Conservation (phyloP, 2,797 vertebrate genomes). For the Orestias chungarensis region DNA sequence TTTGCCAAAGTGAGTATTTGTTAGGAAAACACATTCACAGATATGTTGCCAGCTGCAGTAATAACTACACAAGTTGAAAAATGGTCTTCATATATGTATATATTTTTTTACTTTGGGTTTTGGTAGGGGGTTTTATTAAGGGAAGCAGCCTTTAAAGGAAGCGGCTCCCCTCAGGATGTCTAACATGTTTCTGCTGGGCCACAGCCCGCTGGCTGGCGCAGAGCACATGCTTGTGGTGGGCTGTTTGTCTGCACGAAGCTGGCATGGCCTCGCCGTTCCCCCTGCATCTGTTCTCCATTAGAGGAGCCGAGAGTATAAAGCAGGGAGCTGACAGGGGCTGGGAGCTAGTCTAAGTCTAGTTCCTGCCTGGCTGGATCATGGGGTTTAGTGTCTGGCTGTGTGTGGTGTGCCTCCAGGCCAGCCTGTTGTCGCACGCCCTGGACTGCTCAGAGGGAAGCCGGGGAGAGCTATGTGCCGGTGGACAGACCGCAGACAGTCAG, state of each 20-base stretch:
- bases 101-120: conserved; percentile 29
- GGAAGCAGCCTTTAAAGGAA: conserved; percentile 30
- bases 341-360: conserved; percentile 72
- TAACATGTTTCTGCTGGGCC: conserved; percentile 80
- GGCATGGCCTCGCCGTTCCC: conserved; percentile 71
- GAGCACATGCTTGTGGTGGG: conserved; percentile 74
- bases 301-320: conserved; percentile 81
- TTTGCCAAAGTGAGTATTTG: conserved; percentile 47
- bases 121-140: conserved; percentile 32
- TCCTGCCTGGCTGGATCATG: conserved; percentile 77
- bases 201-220: conserved; percentile 74
- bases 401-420: conserved; percentile 77
- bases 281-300: conserved; percentile 84
- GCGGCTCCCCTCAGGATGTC: conserved; percentile 73
- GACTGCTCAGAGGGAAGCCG: conserved; percentile 65
- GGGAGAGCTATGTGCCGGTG: conserved; percentile 61
- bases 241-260: conserved; percentile 80
- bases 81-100: conserved; percentile 41
- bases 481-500: conserved; percentile 70
- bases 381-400: conserved; percentile 77
- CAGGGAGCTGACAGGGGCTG: conserved; percentile 69
- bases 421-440: conserved; percentile 76
- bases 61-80: conserved; percentile 74
- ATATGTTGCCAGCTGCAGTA: conserved; percentile 44
- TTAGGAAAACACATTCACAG: conserved; percentile 36